Base-by-base conservation (phyloP, 2,113 vertebrate species). In the Eupsittula cactorum region DNA sequence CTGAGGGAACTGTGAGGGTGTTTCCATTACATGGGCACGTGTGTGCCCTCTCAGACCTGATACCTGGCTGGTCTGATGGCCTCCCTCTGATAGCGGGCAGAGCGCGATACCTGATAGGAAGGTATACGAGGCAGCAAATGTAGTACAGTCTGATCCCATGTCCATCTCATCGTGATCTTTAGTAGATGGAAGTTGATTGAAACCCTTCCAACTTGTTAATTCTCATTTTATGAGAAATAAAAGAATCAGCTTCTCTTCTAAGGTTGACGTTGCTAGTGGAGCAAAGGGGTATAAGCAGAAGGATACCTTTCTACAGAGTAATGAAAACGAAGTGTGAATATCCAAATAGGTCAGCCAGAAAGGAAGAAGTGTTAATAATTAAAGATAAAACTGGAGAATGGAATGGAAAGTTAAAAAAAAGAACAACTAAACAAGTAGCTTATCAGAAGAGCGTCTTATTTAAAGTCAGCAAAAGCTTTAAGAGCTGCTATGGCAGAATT, bases 341-440 rank as follows among this genome's bases (percentile, higher is more conserved):
- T 88, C 55, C 90, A 95, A 87, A 88, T 87, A 96, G 95, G 95
- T 97, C 95, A 96, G n/a, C 52, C 82, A 95, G 93, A 94, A 95
- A 96, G 86, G 88, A 95, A 90, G 92, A 92, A 93, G 78, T 65
- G 37, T 97, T 95, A 96, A 96, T 96, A 89, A 97, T 97, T 96
- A 84, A 96, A 90, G 90, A 80, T 23, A 90, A 88, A 88, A 87
- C 86, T 53, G 85, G 93, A 96, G 91, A 95, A 95, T 62, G 89
- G 95, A 96, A 97, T 95, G 63, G 24, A 79, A 95, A 92, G 80
- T 94, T 94, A 76, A 94, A 97, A 27, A 95, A 96, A 96, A 86
- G 76, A 96, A 82, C 85, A 84, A 60, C 71, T 64, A 78, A 96
- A 39, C 28, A 92, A 91, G 62, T 62, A 86, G 39, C 44, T 85